Evolutionary conservation across 2,797 vertebrate species (phyloP).

Genomic region (Molossus molossus): DNA sequence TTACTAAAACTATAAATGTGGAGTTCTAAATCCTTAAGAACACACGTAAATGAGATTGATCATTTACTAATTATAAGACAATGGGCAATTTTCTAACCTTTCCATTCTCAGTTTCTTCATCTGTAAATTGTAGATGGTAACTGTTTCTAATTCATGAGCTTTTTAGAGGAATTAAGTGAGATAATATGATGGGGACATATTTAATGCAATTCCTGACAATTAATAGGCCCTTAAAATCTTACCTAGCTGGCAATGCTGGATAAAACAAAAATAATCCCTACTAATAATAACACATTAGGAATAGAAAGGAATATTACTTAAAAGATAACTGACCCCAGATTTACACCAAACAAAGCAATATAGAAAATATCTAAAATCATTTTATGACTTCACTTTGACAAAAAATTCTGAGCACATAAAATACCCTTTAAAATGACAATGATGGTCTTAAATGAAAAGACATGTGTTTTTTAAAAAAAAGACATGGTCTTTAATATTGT

Average conservation of each 20-base stretch:
- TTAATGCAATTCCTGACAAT: slow-evolving; percentile 65
- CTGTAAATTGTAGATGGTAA: slow-evolving; percentile 47
- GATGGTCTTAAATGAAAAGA: slow-evolving; percentile 20
- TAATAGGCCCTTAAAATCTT: slow-evolving; percentile 62
- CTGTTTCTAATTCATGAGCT: slow-evolving; percentile 36
- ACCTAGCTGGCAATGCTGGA: slow-evolving; percentile 53
- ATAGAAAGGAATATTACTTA: slow-evolving; percentile 64
- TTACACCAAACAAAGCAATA: slow-evolving; percentile 55
- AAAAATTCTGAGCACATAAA: slow-evolving; percentile 68
- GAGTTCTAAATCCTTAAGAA: slow-evolving; percentile 50
- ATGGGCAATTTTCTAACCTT: slow-evolving; percentile 52
- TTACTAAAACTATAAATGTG: slow-evolving; percentile 56
- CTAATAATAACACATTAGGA: slow-evolving; percentile 62
- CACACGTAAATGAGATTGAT: slow-evolving; percentile 17
- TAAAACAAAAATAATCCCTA: slow-evolving; percentile 68
- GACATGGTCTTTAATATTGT: background rate
- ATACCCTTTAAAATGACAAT: slow-evolving; percentile 64
- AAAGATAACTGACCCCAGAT: slow-evolving; percentile 50
- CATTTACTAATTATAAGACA: slow-evolving; percentile 42
- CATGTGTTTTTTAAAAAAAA: background rate
- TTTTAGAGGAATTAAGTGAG: slow-evolving; percentile 68
- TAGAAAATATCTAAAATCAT: slow-evolving; percentile 48
- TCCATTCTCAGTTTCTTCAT: slow-evolving; percentile 48
- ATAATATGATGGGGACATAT: background rate
- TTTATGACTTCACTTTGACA: slow-evolving; percentile 57